Conservation (phyloP, 2,888 invertebrate genomes). For the Glyphotaelius pellucidus region DNA sequence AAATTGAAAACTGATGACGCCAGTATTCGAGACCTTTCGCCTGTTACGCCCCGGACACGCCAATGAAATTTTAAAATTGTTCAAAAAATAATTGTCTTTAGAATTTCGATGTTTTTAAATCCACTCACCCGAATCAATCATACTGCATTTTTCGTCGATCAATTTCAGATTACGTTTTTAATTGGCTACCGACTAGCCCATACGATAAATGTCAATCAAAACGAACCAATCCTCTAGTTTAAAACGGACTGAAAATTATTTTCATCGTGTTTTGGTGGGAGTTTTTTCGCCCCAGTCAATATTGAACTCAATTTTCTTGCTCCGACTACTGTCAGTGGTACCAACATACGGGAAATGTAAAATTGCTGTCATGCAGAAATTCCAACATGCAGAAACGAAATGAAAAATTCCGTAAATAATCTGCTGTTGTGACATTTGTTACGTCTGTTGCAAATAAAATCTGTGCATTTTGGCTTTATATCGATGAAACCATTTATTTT, state of each 20-base stretch:
- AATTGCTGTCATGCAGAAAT: not conserved
- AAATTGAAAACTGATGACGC: no score
- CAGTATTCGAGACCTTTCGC: no score
- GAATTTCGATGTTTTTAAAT: not conserved
- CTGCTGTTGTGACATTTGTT: not conserved
- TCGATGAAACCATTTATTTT: not conserved
- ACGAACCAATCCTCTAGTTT: not conserved
- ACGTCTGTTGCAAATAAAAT: not conserved
- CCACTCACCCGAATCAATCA: not conserved
- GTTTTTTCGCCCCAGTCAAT: not conserved
- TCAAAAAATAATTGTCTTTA: not conserved
- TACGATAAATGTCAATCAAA: not conserved
- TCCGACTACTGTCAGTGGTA: not conserved
- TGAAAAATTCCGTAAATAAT: not conserved
- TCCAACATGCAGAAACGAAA: not conserved
- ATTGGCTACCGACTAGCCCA: not conserved
- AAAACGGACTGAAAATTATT: not conserved
- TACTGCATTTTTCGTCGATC: not conserved
- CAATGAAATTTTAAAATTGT: no score
- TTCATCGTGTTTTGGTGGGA: not conserved
- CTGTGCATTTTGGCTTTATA: not conserved
- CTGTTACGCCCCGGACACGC: no score
- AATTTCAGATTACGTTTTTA: not conserved
- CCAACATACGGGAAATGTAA: not conserved
- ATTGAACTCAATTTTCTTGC: conserved; percentile 2